Evolutionary conservation across 2,888 invertebrate species (phyloP).

Genomic region (Acrocera orbiculus): DNA sequence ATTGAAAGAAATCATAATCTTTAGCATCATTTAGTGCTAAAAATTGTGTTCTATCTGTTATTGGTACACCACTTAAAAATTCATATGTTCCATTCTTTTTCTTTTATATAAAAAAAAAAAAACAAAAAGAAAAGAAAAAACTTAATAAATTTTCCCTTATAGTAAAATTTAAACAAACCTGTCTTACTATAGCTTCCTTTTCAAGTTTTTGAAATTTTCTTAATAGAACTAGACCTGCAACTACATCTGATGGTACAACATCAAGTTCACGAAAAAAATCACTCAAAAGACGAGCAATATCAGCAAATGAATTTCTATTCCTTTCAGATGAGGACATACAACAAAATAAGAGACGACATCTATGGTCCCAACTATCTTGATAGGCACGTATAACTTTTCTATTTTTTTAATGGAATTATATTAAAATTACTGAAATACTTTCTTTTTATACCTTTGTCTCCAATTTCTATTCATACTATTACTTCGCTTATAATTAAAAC

Average conservation of each 20-base stretch:
- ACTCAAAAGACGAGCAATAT: constrained; percentile 64
- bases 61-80: constrained; percentile 68
- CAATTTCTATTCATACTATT: constrained; percentile 63
- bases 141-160: constrained; percentile 10
- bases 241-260: constrained; percentile 73
- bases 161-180: too few relatives aligned
- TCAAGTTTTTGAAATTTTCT: constrained; percentile 65
- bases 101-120: constrained; percentile 27
- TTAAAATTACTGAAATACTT: background rate
- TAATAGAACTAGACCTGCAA: constrained; percentile 64
- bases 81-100: constrained; percentile 66
- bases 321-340: constrained; percentile 63
- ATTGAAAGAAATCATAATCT: constrained; percentile 48
- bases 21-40: constrained; percentile 56
- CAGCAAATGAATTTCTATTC: constrained; percentile 64
- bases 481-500: constrained; percentile 56
- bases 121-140: background rate
- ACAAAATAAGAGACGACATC: constrained; percentile 65
- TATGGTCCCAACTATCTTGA: constrained; percentile 74
- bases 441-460: constrained; percentile 53
- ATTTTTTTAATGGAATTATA: constrained; percentile 9
- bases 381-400: constrained; percentile 75
- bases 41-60: constrained; percentile 66
- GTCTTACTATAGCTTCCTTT: constrained; percentile 53
- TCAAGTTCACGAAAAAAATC: constrained; percentile 79